These are phyloP conservation scores for Geotrypetes seraphini DNA, from an alignment of 2,797 vertebrate genomes.

Conservation along the genomic window DNA sequence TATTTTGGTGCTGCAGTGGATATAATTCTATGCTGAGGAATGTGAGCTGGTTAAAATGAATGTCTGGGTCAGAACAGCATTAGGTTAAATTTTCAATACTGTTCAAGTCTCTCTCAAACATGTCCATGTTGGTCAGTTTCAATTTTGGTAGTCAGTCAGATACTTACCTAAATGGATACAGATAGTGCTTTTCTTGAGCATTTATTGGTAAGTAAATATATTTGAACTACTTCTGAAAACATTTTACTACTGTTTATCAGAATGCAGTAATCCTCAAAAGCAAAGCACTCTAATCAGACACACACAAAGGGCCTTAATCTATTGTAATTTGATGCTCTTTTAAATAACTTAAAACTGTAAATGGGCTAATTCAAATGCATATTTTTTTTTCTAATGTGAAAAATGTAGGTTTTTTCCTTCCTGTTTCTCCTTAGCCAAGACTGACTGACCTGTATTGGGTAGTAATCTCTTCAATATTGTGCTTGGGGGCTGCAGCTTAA, in stretches of 20 bases:
- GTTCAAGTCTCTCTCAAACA: conserved; percentile 57
- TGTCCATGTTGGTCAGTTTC: conserved; percentile 60
- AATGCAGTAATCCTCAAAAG: conserved; percentile 21
- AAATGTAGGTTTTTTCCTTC: conserved; percentile 44
- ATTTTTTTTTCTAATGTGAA: conserved; percentile 28
- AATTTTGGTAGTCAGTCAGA: conserved; percentile 63
- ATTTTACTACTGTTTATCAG: conserved; percentile 37
- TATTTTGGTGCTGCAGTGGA: conserved; percentile 40
- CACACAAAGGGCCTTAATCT: too few relatives aligned
- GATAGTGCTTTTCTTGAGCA: conserved; percentile 59
- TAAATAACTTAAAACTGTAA: conserved; percentile 39
- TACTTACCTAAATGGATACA: conserved; percentile 61
- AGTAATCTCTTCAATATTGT: conserved; percentile 31
- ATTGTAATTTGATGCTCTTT: conserved; percentile 21
- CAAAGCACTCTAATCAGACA: conserved; percentile 14
- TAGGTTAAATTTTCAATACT: conserved; percentile 47
- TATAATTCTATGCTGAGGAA: conserved; percentile 45
- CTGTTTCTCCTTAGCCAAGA: conserved; percentile 39
- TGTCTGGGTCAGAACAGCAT: conserved; percentile 52
- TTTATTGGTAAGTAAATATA: conserved; percentile 62
- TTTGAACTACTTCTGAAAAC: conserved; percentile 47
- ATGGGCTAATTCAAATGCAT: conserved; percentile 27
- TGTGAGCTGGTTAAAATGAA: conserved; percentile 52
- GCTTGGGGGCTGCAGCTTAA: conserved; percentile 25
- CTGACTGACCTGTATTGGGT: conserved; percentile 33